Evolutionary conservation across 2,113 vertebrate genomes (phyloP), one percentile per base, ranked within the genome.

Genomic region (Rhynchopsitta pachyrhyncha): DNA sequence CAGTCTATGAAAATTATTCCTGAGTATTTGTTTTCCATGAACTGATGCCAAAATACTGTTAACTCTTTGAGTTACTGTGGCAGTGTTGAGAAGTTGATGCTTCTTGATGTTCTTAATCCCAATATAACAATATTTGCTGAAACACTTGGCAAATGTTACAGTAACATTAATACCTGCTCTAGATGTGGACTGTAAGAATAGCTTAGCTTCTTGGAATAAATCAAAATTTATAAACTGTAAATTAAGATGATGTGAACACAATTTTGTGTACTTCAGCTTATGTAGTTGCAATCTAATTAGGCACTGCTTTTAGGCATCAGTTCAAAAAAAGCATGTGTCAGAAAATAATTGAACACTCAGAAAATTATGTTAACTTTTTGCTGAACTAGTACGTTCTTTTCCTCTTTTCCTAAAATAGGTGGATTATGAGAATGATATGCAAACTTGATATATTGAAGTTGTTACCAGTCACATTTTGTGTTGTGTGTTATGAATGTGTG

Each of bases 1-100:
- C 25, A 41, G 69, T 15, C 66, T 66, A 44, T 78, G 82, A 39
- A 93, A 64, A 85, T 84, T 68, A 93, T 82, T 69, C 35, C 42
- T 60, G 73, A 62, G 53, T 68, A 89, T 81, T 93, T 89, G 23
- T 86, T 80, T 97, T 92, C 64, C 33, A 44, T 29, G 49, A 92
- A 46, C 42, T 67, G 42, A 68, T 75, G 77, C 73, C 60, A 70
- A 91, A 86, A 79, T 67, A 41, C 22, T 37, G 24, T 46, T 78
- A 80, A 37, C n/a, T 9, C 4, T 69, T 88, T 55, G n/a, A 81
- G 82, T 94, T 39, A 29, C 50, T 69, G 24, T 29, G 49, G 17
- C n/a, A 85, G 22, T 52, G 23, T 53, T 89, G 57, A 62, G 47
- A 74, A 82, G 24, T 29, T 7, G 37, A 42, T 33, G 27, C 37